Evolutionary conservation across 2,888 invertebrate genomes (phyloP).

Genomic region (Hyles lineata): DNA sequence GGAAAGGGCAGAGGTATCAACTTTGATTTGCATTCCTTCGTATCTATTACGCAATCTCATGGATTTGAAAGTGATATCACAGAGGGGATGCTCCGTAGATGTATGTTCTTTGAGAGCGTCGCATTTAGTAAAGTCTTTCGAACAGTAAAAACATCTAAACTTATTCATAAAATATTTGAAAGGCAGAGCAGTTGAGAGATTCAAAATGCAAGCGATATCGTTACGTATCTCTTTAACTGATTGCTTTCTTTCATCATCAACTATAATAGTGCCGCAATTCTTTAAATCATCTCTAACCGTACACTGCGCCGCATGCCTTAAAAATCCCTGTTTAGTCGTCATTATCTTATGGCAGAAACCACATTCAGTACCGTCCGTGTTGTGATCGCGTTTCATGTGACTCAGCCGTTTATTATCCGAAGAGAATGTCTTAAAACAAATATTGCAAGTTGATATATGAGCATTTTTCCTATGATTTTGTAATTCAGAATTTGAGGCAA

Average conservation of each 20-base stretch:
- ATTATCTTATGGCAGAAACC: constrained; percentile 63
- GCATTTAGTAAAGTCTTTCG: constrained; percentile 66
- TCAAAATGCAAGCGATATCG: constrained; percentile 65
- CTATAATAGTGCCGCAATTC: constrained; percentile 36
- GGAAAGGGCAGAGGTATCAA: constrained; percentile 63
- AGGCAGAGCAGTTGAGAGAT: constrained; percentile 71
- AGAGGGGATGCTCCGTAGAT: constrained; percentile 61
- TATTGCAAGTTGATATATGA: constrained; percentile 65
- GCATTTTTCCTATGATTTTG: constrained; percentile 60
- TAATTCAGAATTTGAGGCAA: constrained; percentile 52
- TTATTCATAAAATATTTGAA: constrained; percentile 70
- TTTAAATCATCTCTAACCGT: constrained; percentile 38
- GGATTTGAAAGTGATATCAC: constrained; percentile 62
- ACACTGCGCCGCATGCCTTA: constrained; percentile 66
- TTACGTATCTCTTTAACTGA: constrained; percentile 59
- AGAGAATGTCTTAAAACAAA: constrained; percentile 65
- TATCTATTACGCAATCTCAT: constrained; percentile 65
- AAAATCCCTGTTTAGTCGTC: constrained; percentile 62
- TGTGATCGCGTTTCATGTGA: constrained; percentile 68
- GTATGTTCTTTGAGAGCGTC: constrained; percentile 67
- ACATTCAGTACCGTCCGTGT: constrained; percentile 54
- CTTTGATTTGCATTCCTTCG: constrained; percentile 66
- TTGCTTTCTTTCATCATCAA: constrained; percentile 51
- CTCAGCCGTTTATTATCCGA: constrained; percentile 57
- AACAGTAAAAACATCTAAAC: constrained; percentile 74